Percentiles rank a stretch among this genome's conserved stretches.
Evolutionary conservation across 2,888 invertebrate genomes (phyloP).

Genomic region (Sericinus montela): DNA sequence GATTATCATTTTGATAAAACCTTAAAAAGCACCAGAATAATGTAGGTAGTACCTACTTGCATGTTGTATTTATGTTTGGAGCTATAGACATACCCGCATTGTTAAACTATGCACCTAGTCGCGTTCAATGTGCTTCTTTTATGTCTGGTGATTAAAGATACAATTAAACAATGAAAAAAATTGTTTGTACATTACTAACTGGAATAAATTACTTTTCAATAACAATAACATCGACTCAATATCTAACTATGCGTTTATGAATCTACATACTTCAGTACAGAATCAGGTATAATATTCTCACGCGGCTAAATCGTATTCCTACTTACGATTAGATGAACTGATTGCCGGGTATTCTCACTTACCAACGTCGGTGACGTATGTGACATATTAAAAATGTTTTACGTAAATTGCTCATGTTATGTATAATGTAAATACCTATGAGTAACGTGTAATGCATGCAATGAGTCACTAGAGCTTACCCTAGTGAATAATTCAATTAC

Average conservation of each 20-base stretch:
- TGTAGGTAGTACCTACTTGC: too few relatives aligned
- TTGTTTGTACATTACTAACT: conserved; percentile 12
- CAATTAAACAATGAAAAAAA: conserved; percentile 14
- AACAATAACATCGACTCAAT: conserved; percentile 17
- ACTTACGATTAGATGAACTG: neutral
- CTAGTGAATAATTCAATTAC: conserved; percentile 10
- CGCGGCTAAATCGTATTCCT: too few relatives aligned
- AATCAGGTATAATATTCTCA: neutral
- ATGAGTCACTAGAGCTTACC: conserved; percentile 12
- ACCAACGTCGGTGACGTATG: neutral
- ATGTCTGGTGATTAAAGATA: neutral
- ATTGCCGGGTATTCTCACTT: neutral
- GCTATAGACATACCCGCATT: neutral
- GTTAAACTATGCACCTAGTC: neutral
- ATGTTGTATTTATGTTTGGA: too few relatives aligned
- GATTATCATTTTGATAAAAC: too few relatives aligned
- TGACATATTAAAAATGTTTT: neutral
- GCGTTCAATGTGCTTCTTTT: neutral
- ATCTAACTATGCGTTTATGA: conserved; percentile 5
- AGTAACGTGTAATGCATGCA: too few relatives aligned
- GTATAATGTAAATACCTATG: neutral
- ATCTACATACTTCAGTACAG: conserved; percentile 1
- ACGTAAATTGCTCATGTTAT: neutral
- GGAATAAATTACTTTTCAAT: conserved; percentile 12
- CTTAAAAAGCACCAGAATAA: too few relatives aligned